A percentile compares a stretch with the other conserved stretches of the same genome.
Conservation (phyloP, 1,140 invertebrate species). For the Cecropterus lyciades region DNA sequence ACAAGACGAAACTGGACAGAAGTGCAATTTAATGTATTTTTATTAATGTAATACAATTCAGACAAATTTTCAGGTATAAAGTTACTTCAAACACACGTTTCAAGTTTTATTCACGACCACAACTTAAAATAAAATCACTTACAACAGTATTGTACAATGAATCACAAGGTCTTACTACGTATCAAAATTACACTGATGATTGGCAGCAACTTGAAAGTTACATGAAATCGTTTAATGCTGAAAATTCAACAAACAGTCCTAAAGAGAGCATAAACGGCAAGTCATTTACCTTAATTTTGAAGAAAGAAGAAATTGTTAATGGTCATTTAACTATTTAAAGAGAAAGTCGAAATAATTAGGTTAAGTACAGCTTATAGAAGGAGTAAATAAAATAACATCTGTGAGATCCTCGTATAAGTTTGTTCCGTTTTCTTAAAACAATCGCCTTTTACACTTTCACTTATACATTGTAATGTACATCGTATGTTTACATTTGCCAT, state of each 20-base stretch:
- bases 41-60: no score
- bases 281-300: background rate
- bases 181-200: background rate
- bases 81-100: background rate
- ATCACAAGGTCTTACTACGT: background rate
- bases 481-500: no score
- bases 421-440: no score
- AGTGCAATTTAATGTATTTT: background rate
- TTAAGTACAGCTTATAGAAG: no score
- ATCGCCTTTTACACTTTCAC: no score
- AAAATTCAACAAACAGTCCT: background rate
- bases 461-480: no score
- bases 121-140: background rate
- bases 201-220: background rate
- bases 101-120: background rate
- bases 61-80: conserved; percentile 7
- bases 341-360: no score
- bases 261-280: background rate
- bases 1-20: no score
- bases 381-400: no score
- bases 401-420: no score
- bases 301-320: background rate
- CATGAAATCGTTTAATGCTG: background rate
- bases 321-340: no score
- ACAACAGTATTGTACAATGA: conserved; percentile 6